Conservation (phyloP, 1,140 invertebrate genomes). For the Cotesia typhae region DNA sequence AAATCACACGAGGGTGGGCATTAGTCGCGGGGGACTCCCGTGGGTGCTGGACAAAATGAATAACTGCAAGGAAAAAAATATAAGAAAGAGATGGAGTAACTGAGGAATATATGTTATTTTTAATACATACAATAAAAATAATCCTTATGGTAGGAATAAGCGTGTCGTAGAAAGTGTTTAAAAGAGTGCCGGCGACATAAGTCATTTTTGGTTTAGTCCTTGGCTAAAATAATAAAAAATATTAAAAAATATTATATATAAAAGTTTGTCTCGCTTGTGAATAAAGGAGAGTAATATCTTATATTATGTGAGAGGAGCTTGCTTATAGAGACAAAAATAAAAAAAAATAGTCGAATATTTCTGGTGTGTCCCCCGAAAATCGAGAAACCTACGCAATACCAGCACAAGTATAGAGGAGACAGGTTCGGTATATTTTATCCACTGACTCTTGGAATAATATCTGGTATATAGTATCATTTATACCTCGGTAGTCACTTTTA, state of each 20-base stretch:
- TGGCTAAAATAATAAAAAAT: conserved; percentile 15
- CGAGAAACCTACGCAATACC: conserved; percentile 42
- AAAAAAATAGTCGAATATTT: conserved; percentile 14
- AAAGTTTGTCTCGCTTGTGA: conserved; percentile 3
- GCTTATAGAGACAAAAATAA: background rate
- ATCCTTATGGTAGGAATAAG: background rate
- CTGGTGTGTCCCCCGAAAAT: conserved; percentile 43
- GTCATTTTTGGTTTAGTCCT: conserved; percentile 35
- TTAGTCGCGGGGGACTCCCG: conserved; percentile 30
- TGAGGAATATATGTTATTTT: background rate
- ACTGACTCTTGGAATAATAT: conserved; percentile 31
- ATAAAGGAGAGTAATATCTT: conserved; percentile 8
- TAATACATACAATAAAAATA: background rate
- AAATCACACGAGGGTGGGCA: conserved; percentile 27
- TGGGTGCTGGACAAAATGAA: conserved; percentile 25
- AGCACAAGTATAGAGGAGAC: conserved; percentile 20
- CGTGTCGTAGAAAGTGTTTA: conserved; percentile 11
- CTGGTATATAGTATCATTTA: conserved; percentile 6
- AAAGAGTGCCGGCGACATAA: conserved; percentile 41
- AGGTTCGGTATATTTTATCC: conserved; percentile 44
- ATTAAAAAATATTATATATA: background rate
- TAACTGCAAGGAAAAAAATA: conserved; percentile 9
- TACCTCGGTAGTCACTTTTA: conserved; percentile 33
- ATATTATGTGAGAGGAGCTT: background rate
- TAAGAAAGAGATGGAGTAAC: background rate